These are phyloP conservation scores for Gymnoscopelus microlampas DNA, from an alignment of 2,797 vertebrate genomes.

Conservation along the genomic window DNA sequence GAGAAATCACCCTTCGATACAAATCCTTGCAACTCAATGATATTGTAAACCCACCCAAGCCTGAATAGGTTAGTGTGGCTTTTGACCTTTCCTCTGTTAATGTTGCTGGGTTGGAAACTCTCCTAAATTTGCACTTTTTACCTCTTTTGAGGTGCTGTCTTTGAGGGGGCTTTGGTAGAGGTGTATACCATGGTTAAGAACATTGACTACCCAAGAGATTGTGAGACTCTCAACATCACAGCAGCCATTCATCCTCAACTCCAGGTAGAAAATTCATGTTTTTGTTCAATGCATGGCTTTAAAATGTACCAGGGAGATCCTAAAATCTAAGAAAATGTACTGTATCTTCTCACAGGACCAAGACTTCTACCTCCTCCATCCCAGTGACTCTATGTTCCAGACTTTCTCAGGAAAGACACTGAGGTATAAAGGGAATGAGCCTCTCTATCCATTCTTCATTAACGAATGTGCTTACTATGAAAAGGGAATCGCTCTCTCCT, in stretches of 20 bases:
- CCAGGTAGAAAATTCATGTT: slow-evolving; percentile 72
- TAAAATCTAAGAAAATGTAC: background rate
- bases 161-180: slow-evolving; percentile 81
- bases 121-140: background rate
- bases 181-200: slow-evolving; percentile 69
- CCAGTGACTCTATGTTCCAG: slow-evolving; percentile 83
- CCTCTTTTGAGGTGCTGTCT: slow-evolving; percentile 68
- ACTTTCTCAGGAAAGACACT: slow-evolving; percentile 80
- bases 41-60: background rate
- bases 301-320: background rate
- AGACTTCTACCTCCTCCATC: slow-evolving; percentile 82
- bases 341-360: slow-evolving; percentile 71
- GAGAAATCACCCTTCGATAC: too few relatives aligned
- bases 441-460: slow-evolving; percentile 83
- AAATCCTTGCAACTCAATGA: background rate
- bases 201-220: slow-evolving; percentile 81
- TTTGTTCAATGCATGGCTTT: background rate
- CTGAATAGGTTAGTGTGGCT: background rate
- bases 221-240: slow-evolving; percentile 69
- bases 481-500: slow-evolving; percentile 80
- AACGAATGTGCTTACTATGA: slow-evolving; percentile 87
- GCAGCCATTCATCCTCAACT: slow-evolving; percentile 83
- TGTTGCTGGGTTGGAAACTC: slow-evolving; percentile 7
- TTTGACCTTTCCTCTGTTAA: background rate
- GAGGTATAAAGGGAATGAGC: slow-evolving; percentile 72